A percentile compares a stretch with the other conserved stretches of the same genome.
These are phyloP conservation scores for Lampropteryx suffumata DNA, from an alignment of 2,888 invertebrate genomes.

Conservation along the genomic window DNA sequence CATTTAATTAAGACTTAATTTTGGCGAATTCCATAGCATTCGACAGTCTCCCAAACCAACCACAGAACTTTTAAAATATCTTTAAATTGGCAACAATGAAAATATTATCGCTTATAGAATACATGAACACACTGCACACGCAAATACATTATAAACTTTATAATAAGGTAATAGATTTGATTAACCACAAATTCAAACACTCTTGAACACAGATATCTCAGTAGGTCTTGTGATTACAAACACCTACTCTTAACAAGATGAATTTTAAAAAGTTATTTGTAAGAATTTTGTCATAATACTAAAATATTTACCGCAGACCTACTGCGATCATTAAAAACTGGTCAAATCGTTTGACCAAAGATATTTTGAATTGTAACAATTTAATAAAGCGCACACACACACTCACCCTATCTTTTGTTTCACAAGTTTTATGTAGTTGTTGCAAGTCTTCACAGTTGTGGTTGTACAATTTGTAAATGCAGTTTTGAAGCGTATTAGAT, in stretches of 20 bases:
- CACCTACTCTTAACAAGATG: background rate
- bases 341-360: slow-evolving; percentile 1
- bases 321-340: slow-evolving; percentile 6
- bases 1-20: slow-evolving; percentile 25
- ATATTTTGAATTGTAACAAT: slow-evolving; percentile 18
- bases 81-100: slow-evolving; percentile 75
- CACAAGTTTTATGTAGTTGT: slow-evolving; percentile 24
- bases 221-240: slow-evolving; percentile 12
- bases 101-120: slow-evolving; percentile 43
- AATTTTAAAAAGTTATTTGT: background rate
- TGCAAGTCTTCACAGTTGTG: background rate
- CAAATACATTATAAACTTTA: slow-evolving; percentile 33
- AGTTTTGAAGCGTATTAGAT: slow-evolving; percentile 2
- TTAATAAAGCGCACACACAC: slow-evolving; percentile 30
- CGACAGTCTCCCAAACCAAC: slow-evolving; percentile 1
- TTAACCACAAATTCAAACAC: slow-evolving; percentile 19
- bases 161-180: slow-evolving; percentile 22
- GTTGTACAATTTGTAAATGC: slow-evolving; percentile 29
- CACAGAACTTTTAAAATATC: slow-evolving; percentile 37
- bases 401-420: slow-evolving; percentile 26
- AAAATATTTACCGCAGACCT: background rate
- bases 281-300: background rate
- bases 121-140: slow-evolving; percentile 31
- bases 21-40: slow-evolving; percentile 19
- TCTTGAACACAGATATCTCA: slow-evolving; percentile 34